phyloP scores from a whole-genome alignment of 2,113 vertebrate species.

The Channa maculata region DNA sequence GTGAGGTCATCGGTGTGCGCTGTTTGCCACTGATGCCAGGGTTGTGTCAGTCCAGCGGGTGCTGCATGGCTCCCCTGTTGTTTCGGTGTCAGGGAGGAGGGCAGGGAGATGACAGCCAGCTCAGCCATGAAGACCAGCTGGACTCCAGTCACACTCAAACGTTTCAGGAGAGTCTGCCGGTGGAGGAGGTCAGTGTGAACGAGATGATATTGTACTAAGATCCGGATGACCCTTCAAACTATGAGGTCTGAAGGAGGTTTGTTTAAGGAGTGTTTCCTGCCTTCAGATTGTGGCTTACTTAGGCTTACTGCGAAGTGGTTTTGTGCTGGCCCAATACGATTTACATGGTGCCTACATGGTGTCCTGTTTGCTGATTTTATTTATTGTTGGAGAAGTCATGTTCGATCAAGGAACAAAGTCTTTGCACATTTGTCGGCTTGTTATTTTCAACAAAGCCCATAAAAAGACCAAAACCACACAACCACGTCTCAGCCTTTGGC shows the following conservation, averaged over 20 bases:
- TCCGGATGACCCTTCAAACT: background rate
- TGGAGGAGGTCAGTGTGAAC: conserved; percentile 57
- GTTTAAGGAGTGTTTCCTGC: background rate
- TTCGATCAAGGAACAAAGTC: no score
- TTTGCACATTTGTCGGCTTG: no score
- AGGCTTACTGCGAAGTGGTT: no score
- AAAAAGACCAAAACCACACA: no score
- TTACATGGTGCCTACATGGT: no score
- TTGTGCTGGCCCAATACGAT: no score
- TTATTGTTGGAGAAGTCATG: no score
- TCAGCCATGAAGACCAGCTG: conserved; percentile 60
- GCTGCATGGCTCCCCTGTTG: conserved; percentile 66
- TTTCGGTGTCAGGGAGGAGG: conserved; percentile 10
- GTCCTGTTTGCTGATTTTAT: no score
- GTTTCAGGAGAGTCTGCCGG: background rate
- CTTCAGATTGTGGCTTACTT: background rate
- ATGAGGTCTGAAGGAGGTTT: background rate
- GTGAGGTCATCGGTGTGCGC: conserved; percentile 5
- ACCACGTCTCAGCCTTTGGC: no score
- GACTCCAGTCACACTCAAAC: conserved; percentile 24
- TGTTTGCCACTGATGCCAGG: conserved; percentile 49
- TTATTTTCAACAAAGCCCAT: no score
- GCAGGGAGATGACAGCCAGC: conserved; percentile 33
- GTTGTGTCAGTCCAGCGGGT: conserved; percentile 56
- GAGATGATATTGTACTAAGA: background rate